Evolutionary conservation across 2,113 vertebrate species (phyloP).

Genomic region (Limanda limanda): DNA sequence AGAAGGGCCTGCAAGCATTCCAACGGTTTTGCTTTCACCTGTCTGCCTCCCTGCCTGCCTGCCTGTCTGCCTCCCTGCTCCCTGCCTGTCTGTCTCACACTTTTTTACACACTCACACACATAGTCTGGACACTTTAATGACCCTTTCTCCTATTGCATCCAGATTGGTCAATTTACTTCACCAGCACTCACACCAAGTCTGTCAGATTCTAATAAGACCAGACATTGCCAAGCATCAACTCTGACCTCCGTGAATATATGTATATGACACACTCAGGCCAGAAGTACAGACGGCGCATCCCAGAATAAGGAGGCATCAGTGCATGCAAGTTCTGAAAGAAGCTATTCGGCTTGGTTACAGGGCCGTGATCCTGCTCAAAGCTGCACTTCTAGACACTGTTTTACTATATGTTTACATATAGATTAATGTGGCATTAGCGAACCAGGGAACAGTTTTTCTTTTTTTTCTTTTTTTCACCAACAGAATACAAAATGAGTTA

Average conservation of each 20-base stretch:
- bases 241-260: slow-evolving; percentile 66
- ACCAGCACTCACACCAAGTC: slow-evolving; percentile 15
- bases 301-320: background rate
- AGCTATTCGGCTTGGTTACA: slow-evolving; percentile 40
- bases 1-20: slow-evolving; percentile 20
- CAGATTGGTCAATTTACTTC: slow-evolving; percentile 65
- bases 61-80: background rate
- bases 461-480: slow-evolving; percentile 56
- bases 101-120: background rate
- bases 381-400: slow-evolving; percentile 43
- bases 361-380: slow-evolving; percentile 47
- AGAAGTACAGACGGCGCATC: slow-evolving; percentile 27
- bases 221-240: slow-evolving; percentile 28
- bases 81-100: no score
- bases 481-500: slow-evolving; percentile 61
- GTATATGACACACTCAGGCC: slow-evolving; percentile 44
- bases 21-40: slow-evolving; percentile 8
- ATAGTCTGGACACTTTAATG: slow-evolving; percentile 52
- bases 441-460: slow-evolving; percentile 50
- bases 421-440: slow-evolving; percentile 68
- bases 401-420: slow-evolving; percentile 65
- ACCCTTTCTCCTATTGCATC: slow-evolving; percentile 61
- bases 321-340: slow-evolving; percentile 36
- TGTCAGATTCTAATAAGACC: slow-evolving; percentile 47
- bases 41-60: background rate